Base-by-base conservation (phyloP, 2,888 invertebrate species). In the Mesorhabditis spiculigera region DNA sequence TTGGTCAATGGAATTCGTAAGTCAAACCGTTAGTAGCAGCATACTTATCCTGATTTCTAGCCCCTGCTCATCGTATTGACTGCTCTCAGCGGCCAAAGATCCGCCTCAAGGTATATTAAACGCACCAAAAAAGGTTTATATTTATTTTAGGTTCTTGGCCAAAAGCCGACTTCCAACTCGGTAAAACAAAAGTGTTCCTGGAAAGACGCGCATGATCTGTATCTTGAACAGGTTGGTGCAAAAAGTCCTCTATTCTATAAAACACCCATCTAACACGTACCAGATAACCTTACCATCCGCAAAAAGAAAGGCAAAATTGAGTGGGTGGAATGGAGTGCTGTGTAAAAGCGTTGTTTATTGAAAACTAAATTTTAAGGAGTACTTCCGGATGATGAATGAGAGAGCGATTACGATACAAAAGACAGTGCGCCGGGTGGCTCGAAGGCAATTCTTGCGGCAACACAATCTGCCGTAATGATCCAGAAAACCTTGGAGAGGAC, bases 161-260 rank as follows among this genome's bases (percentile, higher is more conserved):
- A 8, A 91, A 93, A 87, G 92, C 94, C 41, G 98, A 98, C 87
- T 98, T 94, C 87, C 98, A 98, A 88, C 89, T 99, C 73, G 98
- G 98, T 8, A 93, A 94, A 85, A 95, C 94, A 10, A 99, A 99
- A 90, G 95, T 99, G 0, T 98, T 99, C 86, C 89, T 98, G 67
- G n/a, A 98, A 99, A 88, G 97, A 98, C 86, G 95, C 96, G 8
- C 97, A 99, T 86, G 97, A 98, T 87, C 89, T 96, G 79, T 95
- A 93, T 88, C 89, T 98, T 74, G 98, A 98, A 86, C 96, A 97
- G 71, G 80, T 80, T 28, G 45, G 62, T 43, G 4, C 28, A 28
- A 28, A 28, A 28, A 28, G 28, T 3, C 28, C 28, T 28, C 28
- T 28, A 28, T 28, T 28, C 28, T 28, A 28, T 28, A 28, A 28